Base-by-base conservation (phyloP, 2,113 vertebrate species). In the Phylloscopus whistleri region DNA sequence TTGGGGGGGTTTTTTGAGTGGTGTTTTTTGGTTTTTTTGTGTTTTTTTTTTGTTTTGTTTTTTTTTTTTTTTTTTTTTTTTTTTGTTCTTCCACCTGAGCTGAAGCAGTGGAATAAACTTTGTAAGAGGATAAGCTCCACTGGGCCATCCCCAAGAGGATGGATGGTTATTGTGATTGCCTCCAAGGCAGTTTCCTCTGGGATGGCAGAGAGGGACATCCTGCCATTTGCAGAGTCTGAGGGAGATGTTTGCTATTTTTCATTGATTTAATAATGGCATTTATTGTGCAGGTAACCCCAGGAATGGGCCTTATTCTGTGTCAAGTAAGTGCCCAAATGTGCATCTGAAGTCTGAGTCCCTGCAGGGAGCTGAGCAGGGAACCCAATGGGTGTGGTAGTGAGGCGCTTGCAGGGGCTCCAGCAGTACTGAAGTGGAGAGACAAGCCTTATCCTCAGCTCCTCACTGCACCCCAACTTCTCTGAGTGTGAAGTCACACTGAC, bases 31-130 rank as follows among this genome's bases (percentile, higher is more conserved):
- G n/a, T n/a, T n/a, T n/a, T n/a, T n/a, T n/a, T n/a, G n/a, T n/a
- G n/a, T n/a, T n/a, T 69, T 77, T 48, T 56, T 76, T 0, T n/a
- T 90, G 83, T 69, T 77, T 48, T 56, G 74, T 37, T 37, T 37
- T 37, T 37, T 37, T 37, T 37, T 37, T 37, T 0, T n/a, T 90
- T 83, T 69, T 77, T 48, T 56, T 76, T 98, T 9, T 66, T 49
- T 2, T 78, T 97, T 41, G 82, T 97, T 97, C 52, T 97, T 93
- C 82, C 93, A 74, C 64, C 87, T 92, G 93, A 91, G 86, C 41
- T 67, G 90, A 80, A 97, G 96, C 96, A 97, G 96, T 94, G 91
- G 96, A 95, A 92, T 94, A 97, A 97, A 97, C 94, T 90, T 79
- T 35, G 85, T 98, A 91, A 96, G 97, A 94, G 84, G 97, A 76